Evolutionary conservation across 1,140 invertebrate species (phyloP), one percentile per base, ranked within the genome.

Genomic region (Saxidomus purpurata): DNA sequence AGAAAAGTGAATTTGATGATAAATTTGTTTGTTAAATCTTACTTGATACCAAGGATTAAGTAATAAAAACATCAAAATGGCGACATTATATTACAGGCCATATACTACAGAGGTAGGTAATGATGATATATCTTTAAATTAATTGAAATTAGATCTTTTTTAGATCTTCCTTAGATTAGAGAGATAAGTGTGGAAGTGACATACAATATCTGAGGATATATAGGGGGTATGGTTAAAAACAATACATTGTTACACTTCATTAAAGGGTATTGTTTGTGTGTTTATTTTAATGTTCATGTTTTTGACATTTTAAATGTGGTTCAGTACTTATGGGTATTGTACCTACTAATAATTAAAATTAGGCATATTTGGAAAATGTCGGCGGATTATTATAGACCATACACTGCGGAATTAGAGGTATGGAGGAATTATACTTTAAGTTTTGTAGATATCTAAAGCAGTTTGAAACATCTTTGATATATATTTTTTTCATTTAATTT

Each of bases 61-160:
- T 25, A 28, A n/a, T 79, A 61, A 89, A 84, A 77, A 47, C 86
- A 38, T 47, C 90, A 93, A 91, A 36, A 95, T 95, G 94, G 94
- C 94, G 71, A 95, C 94, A n/a, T 91, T 94, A 90, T 95, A 95
- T 89, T 95, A 95, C 84, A 91, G 94, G 82, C 94, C 94, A 1
- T 94, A 93, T 79, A 94, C 94, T 13, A 85, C 92, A 43, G 90
- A 93, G 93, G 94, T 95, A 89, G 91, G 93, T 84, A 25, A 52
- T 77, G 59, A 71, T 85, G 31, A 28, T 25, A 22, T 71, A 85
- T 85, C 36, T 85, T 49, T 17, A n/a, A n/a, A n/a, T n/a, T n/a
- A 25, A 71, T 79, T 59, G 36, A 38, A 71, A 80, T 71, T 0
- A 71, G 52, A 89, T 71, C 17, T 71, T 25, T 13, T 28, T n/a